Base-by-base conservation (phyloP, 1,140 invertebrate genomes). In the Sminthurides bifidus region DNA sequence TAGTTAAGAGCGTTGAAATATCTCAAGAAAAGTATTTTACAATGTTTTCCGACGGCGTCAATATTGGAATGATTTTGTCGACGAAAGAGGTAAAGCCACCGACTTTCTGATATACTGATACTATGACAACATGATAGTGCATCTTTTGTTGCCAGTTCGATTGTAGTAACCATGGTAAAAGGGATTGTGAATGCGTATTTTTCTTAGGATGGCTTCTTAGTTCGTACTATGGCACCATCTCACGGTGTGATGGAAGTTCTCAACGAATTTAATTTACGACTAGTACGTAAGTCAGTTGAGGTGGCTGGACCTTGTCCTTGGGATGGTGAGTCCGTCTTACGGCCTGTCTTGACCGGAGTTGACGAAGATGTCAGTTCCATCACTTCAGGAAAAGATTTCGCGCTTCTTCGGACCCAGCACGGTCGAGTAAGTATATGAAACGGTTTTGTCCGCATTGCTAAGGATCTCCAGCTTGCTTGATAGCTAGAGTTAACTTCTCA, bases 171-270 rank as follows among this genome's bases (percentile, higher is more conserved):
- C n/a, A n/a, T n/a, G n/a, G n/a, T n/a, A n/a, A n/a, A n/a, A n/a
- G n/a, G n/a, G n/a, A n/a, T n/a, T n/a, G n/a, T n/a, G n/a, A n/a
- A n/a, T n/a, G n/a, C n/a, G n/a, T n/a, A n/a, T n/a, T n/a, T n/a
- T n/a, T n/a, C n/a, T n/a, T n/a, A 89, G 85, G 86, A 90, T 69
- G 84, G 80, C 54, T 85, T 90, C 70, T 80, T 85, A 5, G 82
- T 90, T 37, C 76, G 84, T 61, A 82, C 82, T 63, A 81, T 85
- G 54, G 54, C 31, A 68, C 80, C 83, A 21, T 71, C 78, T n/a
- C 73, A 74, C 63, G 73, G 75, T 66, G 73, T 78, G 60, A 61
- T 66, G 46, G 54, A 65, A 21, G 55, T 50, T 8, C 63, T 76
- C 2, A 76, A 68, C 61, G 86, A 90, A 67, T 68, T 89, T 56